Evolutionary conservation across 2,113 vertebrate genomes (phyloP).

Genomic region (Tapirus terrestris): DNA sequence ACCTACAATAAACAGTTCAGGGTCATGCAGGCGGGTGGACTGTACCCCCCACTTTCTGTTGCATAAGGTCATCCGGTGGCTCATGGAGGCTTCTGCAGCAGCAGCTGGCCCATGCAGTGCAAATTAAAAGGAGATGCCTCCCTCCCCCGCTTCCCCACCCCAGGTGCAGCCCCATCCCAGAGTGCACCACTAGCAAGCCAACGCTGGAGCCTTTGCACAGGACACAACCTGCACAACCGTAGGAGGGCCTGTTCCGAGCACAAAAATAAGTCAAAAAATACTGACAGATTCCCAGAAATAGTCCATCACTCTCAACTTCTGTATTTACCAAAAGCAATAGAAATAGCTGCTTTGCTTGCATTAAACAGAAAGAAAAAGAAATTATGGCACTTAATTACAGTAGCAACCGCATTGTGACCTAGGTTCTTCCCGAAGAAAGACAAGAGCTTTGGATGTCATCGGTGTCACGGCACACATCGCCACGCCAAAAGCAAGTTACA

Average conservation of each 20-base stretch:
- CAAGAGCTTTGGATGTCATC: no score
- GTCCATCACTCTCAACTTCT: not conserved
- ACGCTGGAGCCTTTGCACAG: not conserved
- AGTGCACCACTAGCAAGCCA: not conserved
- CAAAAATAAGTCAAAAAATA: not conserved
- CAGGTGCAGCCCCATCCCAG: not conserved
- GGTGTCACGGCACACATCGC: not conserved
- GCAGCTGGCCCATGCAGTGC: not conserved
- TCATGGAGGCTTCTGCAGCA: not conserved
- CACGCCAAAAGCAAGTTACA: not conserved
- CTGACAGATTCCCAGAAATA: not conserved
- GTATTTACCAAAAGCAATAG: not conserved
- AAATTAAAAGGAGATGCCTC: not conserved
- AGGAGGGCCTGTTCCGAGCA: not conserved
- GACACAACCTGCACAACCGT: not conserved
- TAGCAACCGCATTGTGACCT: not conserved
- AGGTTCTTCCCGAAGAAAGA: not conserved
- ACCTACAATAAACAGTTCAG: not conserved
- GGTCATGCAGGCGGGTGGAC: not conserved
- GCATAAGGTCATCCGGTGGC: not conserved
- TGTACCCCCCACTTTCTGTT: not conserved
- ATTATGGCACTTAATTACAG: not conserved
- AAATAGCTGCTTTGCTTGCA: not conserved
- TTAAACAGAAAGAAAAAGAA: slow-evolving; percentile 2
- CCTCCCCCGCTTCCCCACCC: not conserved